Percentiles rank a stretch among this genome's conserved stretches.
phyloP scores from a whole-genome alignment of 2,797 vertebrate genomes.

The Pseudochirops corinnae region DNA sequence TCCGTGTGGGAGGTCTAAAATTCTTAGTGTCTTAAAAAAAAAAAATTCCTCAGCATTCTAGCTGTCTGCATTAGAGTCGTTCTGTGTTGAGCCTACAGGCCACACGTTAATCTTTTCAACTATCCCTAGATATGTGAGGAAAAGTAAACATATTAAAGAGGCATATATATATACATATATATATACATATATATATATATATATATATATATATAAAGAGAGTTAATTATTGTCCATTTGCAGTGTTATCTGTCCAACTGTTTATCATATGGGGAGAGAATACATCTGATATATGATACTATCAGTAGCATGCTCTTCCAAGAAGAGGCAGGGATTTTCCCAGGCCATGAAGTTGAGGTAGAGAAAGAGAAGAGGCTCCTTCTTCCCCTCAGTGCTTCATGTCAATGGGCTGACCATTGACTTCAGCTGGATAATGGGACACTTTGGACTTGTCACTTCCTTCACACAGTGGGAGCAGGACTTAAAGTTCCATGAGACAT shows the following conservation, averaged over 20 bases:
- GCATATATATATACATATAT: neutral
- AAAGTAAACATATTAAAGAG: neutral
- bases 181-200: no score
- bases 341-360: neutral
- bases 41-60: slow-evolving; percentile 1
- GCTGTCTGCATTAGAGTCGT: slow-evolving; percentile 21
- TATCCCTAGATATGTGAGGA: slow-evolving; percentile 17
- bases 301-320: neutral
- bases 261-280: neutral
- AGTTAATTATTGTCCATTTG: neutral
- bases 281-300: neutral
- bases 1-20: neutral
- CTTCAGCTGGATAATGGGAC: neutral
- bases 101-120: slow-evolving; percentile 28
- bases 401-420: neutral
- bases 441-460: neutral
- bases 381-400: neutral
- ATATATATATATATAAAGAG: no score
- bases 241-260: neutral
- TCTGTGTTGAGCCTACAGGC: slow-evolving; percentile 51
- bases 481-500: neutral
- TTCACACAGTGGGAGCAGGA: neutral
- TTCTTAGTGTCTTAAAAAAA: neutral
- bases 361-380: slow-evolving; percentile 12
- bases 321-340: slow-evolving; percentile 19